A percentile compares a stretch with the other conserved stretches of the same genome.
Evolutionary conservation across 2,113 vertebrate genomes (phyloP).

Genomic region (Emydura subglobosa): DNA sequence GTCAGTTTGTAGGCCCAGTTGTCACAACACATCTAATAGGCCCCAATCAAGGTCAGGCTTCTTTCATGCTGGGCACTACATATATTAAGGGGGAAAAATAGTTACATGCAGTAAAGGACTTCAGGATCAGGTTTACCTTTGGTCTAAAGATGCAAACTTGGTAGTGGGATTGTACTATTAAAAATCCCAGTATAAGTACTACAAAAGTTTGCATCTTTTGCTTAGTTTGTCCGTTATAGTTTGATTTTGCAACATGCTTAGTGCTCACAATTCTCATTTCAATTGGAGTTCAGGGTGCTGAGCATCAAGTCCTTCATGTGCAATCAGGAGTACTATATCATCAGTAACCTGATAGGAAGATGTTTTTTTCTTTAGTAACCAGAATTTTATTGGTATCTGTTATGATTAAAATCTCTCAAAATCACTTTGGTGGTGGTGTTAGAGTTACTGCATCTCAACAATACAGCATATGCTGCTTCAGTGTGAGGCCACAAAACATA

Average conservation of each 20-base stretch:
- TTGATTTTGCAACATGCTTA: background rate
- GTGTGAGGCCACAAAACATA: no score
- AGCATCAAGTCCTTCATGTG: background rate
- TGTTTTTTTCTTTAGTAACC: background rate
- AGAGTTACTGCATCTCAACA: no score
- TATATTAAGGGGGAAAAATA: background rate
- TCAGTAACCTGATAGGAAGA: background rate
- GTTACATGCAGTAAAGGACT: background rate
- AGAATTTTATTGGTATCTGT: background rate
- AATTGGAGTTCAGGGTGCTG: background rate
- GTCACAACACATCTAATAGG: background rate
- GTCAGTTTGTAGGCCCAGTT: no score
- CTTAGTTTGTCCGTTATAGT: background rate
- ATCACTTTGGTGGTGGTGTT: no score
- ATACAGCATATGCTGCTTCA: no score
- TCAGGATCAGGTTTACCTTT: background rate
- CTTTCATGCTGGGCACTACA: background rate
- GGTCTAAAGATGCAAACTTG: background rate
- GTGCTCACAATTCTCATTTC: background rate
- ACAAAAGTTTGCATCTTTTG: background rate
- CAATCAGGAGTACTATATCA: background rate
- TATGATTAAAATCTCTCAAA: no score
- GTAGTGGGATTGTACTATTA: no score
- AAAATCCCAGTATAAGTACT: no score
- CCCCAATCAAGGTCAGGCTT: background rate